A percentile compares a stretch with the other conserved stretches of the same genome.
These are phyloP conservation scores for Spatula clypeata DNA, from an alignment of 2,797 vertebrate genomes.

Conservation along the genomic window DNA sequence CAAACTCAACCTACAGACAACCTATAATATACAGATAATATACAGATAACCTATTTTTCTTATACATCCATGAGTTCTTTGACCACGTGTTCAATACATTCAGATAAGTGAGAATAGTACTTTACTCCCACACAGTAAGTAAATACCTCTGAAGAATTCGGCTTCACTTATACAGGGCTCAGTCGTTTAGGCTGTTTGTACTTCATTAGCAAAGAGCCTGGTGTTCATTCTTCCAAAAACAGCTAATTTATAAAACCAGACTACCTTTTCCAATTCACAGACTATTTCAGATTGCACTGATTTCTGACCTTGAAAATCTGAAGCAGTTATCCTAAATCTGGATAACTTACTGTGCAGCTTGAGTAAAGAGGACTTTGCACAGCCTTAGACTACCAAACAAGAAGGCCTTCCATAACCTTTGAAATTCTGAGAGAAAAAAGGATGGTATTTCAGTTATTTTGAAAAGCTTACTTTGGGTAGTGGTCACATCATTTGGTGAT, in stretches of 20 bases:
- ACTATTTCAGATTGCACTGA: slow-evolving; percentile 13
- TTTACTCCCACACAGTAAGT: background rate
- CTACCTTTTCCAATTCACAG: background rate
- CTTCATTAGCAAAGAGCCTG: background rate
- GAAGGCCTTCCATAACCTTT: background rate
- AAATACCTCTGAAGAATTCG: background rate
- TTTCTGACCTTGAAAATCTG: slow-evolving; percentile 16
- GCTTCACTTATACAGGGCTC: background rate
- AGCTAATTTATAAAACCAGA: background rate
- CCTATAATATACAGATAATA: background rate
- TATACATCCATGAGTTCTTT: background rate
- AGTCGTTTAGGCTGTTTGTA: background rate
- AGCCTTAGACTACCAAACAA: background rate
- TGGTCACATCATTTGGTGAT: background rate
- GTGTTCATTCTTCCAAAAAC: slow-evolving; percentile 4
- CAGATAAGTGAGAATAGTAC: background rate
- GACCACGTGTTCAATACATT: background rate
- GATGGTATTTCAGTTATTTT: background rate
- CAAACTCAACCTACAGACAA: background rate
- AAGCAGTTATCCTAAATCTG: background rate
- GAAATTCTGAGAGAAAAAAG: background rate
- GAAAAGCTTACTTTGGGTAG: background rate
- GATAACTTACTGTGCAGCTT: background rate
- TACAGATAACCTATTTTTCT: background rate
- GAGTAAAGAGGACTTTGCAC: background rate